Percentiles rank a stretch among this genome's conserved stretches.
phyloP scores from a whole-genome alignment of 1,140 invertebrate species.

The Platyscapa corneri region DNA sequence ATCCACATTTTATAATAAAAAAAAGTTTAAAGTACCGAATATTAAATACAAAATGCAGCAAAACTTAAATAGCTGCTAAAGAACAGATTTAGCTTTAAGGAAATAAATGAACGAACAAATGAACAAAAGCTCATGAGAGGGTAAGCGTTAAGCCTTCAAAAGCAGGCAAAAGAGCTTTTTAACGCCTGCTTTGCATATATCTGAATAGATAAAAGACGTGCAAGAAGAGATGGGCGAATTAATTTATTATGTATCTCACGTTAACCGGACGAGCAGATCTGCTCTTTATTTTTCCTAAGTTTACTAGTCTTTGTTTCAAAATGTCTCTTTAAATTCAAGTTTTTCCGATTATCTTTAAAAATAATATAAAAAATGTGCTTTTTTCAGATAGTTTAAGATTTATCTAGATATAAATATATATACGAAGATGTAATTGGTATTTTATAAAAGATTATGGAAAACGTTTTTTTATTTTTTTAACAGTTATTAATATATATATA shows the following conservation, averaged over 20 bases:
- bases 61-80: slow-evolving; percentile 49
- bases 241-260: slow-evolving; percentile 73
- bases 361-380: too few species aligned
- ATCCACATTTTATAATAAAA: background rate
- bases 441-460: too few species aligned
- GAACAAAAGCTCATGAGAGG: background rate
- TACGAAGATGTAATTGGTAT: slow-evolving; percentile 47
- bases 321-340: slow-evolving; percentile 62
- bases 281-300: slow-evolving; percentile 62
- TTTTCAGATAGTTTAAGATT: too few species aligned
- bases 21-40: background rate
- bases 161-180: slow-evolving; percentile 68
- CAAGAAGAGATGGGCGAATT: slow-evolving; percentile 69
- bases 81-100: slow-evolving; percentile 54
- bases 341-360: slow-evolving; percentile 58
- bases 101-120: slow-evolving; percentile 39
- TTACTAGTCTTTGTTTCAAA: slow-evolving; percentile 60
- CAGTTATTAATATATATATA: too few species aligned
- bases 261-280: slow-evolving; percentile 60
- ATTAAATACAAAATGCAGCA: slow-evolving; percentile 23
- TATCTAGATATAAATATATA: too few species aligned
- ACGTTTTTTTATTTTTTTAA: too few species aligned
- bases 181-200: slow-evolving; percentile 75
- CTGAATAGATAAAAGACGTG: slow-evolving; percentile 72
- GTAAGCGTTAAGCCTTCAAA: slow-evolving; percentile 71